phyloP scores from a whole-genome alignment of 2,888 invertebrate genomes.

The Ectemnius lituratus region DNA sequence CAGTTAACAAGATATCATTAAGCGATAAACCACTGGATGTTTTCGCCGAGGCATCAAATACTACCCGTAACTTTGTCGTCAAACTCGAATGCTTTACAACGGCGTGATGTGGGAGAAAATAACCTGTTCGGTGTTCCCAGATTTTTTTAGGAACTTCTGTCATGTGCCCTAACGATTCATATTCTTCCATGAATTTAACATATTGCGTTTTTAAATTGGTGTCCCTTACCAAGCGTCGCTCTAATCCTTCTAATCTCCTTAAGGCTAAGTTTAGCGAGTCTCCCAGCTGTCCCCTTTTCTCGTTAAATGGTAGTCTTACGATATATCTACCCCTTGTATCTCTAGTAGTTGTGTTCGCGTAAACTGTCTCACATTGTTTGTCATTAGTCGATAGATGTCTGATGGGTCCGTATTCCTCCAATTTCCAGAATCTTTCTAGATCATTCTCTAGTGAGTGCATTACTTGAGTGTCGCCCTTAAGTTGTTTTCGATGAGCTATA shows the following conservation, averaged over 20 bases:
- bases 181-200: neutral
- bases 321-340: conserved; percentile 11
- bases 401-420: too few species aligned
- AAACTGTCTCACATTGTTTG: too few species aligned
- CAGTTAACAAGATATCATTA: too few species aligned
- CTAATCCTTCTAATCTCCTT: conserved; percentile 7
- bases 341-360: conserved; percentile 8
- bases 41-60: too few species aligned
- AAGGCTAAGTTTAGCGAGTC: neutral
- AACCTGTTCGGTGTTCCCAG: neutral
- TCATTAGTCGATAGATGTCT: too few species aligned
- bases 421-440: too few species aligned
- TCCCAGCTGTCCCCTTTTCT: neutral
- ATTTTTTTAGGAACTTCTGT: neutral
- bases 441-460: too few species aligned
- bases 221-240: conserved; percentile 1
- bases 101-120: conserved; percentile 22
- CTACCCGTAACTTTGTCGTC: conserved; percentile 8
- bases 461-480: too few species aligned
- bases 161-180: conserved; percentile 19
- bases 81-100: conserved; percentile 6
- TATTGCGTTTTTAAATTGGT: neutral
- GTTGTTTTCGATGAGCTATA: too few species aligned
- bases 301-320: conserved; percentile 24
- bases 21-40: too few species aligned